Evolutionary conservation across 2,888 invertebrate species (phyloP).

Genomic region (Cacoxenus indagator): DNA sequence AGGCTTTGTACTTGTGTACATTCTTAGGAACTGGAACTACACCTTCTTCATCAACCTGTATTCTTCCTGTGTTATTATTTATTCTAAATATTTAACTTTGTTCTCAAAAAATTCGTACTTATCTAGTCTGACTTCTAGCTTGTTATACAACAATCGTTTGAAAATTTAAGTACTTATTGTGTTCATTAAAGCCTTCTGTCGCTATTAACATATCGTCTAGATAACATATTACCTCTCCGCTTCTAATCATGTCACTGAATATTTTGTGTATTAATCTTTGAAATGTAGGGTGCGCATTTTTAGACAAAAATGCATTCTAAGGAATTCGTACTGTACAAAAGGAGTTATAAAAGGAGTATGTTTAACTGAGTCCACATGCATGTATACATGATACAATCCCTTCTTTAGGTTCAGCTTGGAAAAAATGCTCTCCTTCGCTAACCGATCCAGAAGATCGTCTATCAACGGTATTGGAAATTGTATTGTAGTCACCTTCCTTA

Average conservation of each 20-base stretch:
- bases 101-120: not conserved
- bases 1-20: not conserved
- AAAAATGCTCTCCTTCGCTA: not conserved
- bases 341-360: no score
- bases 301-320: not conserved
- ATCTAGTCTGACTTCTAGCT: not conserved
- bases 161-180: not conserved
- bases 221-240: not conserved
- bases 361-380: not conserved
- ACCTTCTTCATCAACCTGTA: not conserved
- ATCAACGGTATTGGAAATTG: not conserved
- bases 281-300: not conserved
- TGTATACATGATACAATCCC: not conserved
- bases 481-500: not conserved
- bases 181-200: not conserved
- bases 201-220: not conserved
- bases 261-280: not conserved
- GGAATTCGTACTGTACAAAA: not conserved
- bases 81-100: not conserved
- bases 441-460: not conserved
- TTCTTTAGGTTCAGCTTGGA: not conserved
- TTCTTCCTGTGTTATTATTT: not conserved
- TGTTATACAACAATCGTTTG: not conserved
- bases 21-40: not conserved
- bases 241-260: no score